phyloP scores from a whole-genome alignment of 2,888 invertebrate species.

The Leptothorax acervorum region DNA sequence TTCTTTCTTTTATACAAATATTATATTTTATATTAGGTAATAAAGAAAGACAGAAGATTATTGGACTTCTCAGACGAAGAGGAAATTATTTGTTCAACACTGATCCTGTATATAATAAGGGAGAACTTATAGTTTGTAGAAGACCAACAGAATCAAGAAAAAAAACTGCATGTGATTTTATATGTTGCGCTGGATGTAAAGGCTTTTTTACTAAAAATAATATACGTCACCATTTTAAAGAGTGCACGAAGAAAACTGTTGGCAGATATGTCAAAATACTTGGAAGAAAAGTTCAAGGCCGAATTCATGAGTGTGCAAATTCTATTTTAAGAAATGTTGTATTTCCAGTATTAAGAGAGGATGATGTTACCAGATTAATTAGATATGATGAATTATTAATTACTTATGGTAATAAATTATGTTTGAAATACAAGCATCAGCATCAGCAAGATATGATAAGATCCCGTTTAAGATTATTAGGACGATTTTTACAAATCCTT shows the following conservation, averaged over 20 bases:
- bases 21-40: background rate
- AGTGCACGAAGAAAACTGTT: background rate
- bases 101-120: background rate
- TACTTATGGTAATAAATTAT: slow-evolving; percentile 13
- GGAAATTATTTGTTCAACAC: background rate
- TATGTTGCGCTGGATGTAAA: slow-evolving; percentile 15
- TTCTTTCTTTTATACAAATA: too few relatives aligned
- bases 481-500: slow-evolving; percentile 11
- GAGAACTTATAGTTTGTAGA: slow-evolving; percentile 15
- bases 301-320: slow-evolving; percentile 6
- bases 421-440: background rate
- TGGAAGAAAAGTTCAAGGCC: slow-evolving; percentile 16
- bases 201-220: slow-evolving; percentile 11
- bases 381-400: slow-evolving; percentile 15
- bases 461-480: slow-evolving; percentile 14
- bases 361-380: slow-evolving; percentile 10
- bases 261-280: slow-evolving; percentile 3
- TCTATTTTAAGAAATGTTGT: slow-evolving; percentile 15
- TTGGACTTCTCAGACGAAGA: background rate
- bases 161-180: background rate
- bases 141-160: slow-evolving; percentile 8
- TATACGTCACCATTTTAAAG: slow-evolving; percentile 32
- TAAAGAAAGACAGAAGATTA: slow-evolving; percentile 4
- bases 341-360: slow-evolving; percentile 12
- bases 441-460: slow-evolving; percentile 8